A percentile compares a stretch with the other conserved stretches of the same genome.
Conservation (phyloP, 2,113 vertebrate species). For the Thymallus thymallus region DNA sequence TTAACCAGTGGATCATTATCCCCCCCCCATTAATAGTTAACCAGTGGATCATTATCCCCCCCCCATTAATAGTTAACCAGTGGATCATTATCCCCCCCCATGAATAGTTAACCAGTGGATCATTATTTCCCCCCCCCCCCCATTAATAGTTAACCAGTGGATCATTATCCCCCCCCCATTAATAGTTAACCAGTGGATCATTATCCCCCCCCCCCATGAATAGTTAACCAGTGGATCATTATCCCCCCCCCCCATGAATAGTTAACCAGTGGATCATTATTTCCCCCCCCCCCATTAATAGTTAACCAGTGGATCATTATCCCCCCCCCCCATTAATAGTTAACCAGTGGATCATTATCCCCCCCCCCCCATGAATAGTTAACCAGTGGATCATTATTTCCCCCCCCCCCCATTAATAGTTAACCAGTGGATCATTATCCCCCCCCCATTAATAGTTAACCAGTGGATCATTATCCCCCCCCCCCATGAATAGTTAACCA, state of each 20-base stretch:
- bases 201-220: conserved; percentile 54
- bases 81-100: conserved; percentile 49
- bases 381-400: conserved; percentile 56
- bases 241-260: conserved; percentile 56
- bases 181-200: conserved; percentile 65
- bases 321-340: conserved; percentile 59
- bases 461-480: conserved; percentile 49
- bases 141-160: conserved; percentile 68
- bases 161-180: conserved; percentile 53
- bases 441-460: conserved; percentile 66
- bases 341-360: conserved; percentile 58
- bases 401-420: conserved; percentile 59
- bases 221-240: conserved; percentile 64
- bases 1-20: conserved; percentile 60
- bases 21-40: conserved; percentile 65
- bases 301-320: conserved; percentile 62
- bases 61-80: conserved; percentile 67
- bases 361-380: conserved; percentile 61
- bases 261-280: conserved; percentile 62
- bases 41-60: conserved; percentile 53
- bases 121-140: conserved; percentile 38
- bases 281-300: conserved; percentile 54
- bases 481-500: conserved; percentile 66
- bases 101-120: conserved; percentile 67
- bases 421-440: conserved; percentile 60